A percentile compares a stretch with the other conserved stretches of the same genome.
These are phyloP conservation scores for Rhopalosiphum nymphaeae DNA, from an alignment of 2,888 invertebrate species.

Conservation along the genomic window DNA sequence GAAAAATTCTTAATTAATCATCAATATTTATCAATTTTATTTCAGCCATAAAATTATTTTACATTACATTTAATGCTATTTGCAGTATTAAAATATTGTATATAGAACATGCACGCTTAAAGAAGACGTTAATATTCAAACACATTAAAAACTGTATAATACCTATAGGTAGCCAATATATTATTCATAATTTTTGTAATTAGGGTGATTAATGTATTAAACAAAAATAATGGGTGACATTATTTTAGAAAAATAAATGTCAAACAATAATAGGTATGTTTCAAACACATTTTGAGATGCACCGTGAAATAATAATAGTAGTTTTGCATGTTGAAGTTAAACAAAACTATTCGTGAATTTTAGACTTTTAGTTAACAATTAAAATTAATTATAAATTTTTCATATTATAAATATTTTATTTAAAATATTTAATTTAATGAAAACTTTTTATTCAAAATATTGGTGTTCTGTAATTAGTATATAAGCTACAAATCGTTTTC, in stretches of 20 bases:
- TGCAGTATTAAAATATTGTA: not conserved
- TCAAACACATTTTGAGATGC: not conserved
- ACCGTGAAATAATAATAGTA: conserved; percentile 1
- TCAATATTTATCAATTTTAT: not conserved
- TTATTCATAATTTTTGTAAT: not conserved
- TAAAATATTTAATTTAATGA: not conserved
- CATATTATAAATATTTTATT: not conserved
- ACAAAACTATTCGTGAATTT: not conserved
- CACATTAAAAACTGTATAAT: conserved; percentile 7
- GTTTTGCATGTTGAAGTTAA: conserved; percentile 18
- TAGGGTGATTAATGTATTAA: not conserved
- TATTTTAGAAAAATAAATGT: not conserved
- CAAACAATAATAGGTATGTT: not conserved
- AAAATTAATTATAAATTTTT: no score
- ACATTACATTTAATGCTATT: not conserved
- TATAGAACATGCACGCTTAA: not conserved
- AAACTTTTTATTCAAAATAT: not conserved
- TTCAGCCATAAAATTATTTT: not conserved
- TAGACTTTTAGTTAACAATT: not conserved
- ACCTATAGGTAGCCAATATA: not conserved
- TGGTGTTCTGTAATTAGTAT: not conserved
- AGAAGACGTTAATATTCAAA: not conserved
- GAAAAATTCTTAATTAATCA: not conserved
- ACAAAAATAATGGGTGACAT: not conserved
- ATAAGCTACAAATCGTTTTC: not conserved